phyloP scores from a whole-genome alignment of 1,140 invertebrate genomes.

The Zaprionus ornatus region DNA sequence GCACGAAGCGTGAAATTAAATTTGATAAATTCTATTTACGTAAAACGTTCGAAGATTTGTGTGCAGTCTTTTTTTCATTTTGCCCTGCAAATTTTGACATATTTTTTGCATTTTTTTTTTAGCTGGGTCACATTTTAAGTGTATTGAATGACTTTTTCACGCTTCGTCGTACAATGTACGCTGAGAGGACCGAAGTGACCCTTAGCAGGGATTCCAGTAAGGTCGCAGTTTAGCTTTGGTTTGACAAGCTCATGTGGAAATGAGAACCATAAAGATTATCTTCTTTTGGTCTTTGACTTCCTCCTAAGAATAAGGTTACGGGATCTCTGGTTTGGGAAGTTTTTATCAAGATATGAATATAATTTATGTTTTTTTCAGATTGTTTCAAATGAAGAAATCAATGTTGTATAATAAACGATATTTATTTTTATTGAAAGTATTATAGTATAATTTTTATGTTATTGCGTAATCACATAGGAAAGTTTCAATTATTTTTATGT shows the following conservation, averaged over 20 bases:
- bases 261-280: not conserved
- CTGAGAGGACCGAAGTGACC: constrained; percentile 5
- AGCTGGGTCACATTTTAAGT: constrained; percentile 66
- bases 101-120: constrained; percentile 33
- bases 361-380: too few relatives aligned
- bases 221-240: not conserved
- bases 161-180: constrained; percentile 37
- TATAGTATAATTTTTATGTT: too few relatives aligned
- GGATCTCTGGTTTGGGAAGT: too few relatives aligned
- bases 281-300: not conserved
- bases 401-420: too few relatives aligned
- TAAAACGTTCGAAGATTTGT: constrained; percentile 74
- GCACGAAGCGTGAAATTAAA: constrained; percentile 82
- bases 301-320: too few relatives aligned
- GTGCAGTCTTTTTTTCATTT: constrained; percentile 24
- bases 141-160: constrained; percentile 77
- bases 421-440: too few relatives aligned
- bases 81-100: constrained; percentile 9
- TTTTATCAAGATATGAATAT: too few relatives aligned
- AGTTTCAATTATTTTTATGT: too few relatives aligned
- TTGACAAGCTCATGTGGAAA: not conserved
- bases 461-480: too few relatives aligned
- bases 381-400: too few relatives aligned
- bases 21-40: constrained; percentile 83
- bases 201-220: not conserved